Evolutionary conservation across 1,140 invertebrate species (phyloP).

Genomic region (Steinernema khuongi): DNA sequence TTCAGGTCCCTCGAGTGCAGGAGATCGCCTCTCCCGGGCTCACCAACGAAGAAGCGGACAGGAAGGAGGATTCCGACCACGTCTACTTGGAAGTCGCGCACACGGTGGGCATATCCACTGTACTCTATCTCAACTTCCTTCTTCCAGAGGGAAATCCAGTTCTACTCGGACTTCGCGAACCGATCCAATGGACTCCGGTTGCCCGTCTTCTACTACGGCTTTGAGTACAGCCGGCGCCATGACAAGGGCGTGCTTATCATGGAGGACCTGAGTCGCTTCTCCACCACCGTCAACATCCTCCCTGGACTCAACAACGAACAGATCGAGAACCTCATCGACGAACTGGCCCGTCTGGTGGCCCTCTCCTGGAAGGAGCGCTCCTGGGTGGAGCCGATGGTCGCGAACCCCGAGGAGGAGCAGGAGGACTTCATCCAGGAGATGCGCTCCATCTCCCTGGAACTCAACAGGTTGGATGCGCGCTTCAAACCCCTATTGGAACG

Average conservation of each 20-base stretch:
- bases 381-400: not conserved
- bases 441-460: not conserved
- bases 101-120: not conserved
- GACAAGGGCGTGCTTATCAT: not conserved
- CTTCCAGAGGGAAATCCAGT: not conserved
- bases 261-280: not conserved
- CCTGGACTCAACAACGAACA: not conserved
- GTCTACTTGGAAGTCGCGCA: not conserved
- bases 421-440: not conserved
- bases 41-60: not conserved
- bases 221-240: not conserved
- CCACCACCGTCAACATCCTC: not conserved
- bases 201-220: not conserved
- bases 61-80: not conserved
- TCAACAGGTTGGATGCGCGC: not conserved
- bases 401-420: not conserved
- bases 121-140: not conserved
- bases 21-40: not conserved
- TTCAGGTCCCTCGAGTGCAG: not conserved
- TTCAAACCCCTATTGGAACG: not conserved
- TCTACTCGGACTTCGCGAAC: not conserved
- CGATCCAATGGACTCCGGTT: not conserved
- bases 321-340: slow-evolving; percentile 8
- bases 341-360: not conserved
- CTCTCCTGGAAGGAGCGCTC: not conserved